Percentiles rank a stretch among this genome's conserved stretches.
Conservation (phyloP, 1,140 invertebrate genomes). For the Trichomalopsis sarcophagae region DNA sequence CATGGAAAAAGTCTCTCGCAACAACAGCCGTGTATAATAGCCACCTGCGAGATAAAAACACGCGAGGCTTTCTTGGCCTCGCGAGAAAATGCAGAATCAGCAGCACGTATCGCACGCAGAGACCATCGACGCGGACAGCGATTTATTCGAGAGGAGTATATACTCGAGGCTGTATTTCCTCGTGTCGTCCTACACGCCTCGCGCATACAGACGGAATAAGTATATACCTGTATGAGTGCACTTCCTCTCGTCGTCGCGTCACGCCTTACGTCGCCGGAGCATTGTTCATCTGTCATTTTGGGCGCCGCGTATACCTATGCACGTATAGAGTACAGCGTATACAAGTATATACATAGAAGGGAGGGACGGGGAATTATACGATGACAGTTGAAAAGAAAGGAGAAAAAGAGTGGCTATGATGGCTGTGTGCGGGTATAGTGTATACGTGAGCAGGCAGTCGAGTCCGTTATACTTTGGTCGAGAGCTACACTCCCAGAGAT, state of each 20-base stretch:
- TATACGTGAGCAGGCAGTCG: neutral
- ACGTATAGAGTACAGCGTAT: neutral
- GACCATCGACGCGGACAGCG: neutral
- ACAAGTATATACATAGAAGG: neutral
- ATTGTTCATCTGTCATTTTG: slow-evolving; percentile 23
- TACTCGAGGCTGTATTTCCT: neutral
- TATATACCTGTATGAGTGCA: neutral
- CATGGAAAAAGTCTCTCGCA: neutral
- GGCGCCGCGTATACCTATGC: neutral
- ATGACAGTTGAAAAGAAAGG: neutral
- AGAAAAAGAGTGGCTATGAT: neutral
- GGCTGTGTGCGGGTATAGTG: neutral
- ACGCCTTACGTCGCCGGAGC: neutral
- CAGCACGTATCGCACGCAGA: neutral
- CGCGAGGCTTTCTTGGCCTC: neutral
- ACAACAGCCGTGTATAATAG: too few species aligned
- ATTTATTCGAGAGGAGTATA: neutral
- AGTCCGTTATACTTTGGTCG: neutral
- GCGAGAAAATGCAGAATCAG: neutral
- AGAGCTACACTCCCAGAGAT: neutral
- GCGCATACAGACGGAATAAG: too few species aligned
- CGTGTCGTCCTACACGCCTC: neutral
- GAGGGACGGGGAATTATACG: neutral
- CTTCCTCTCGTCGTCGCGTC: neutral
- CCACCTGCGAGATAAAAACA: neutral